Conservation (phyloP, 2,113 vertebrate genomes). For the Alethe castanea region DNA sequence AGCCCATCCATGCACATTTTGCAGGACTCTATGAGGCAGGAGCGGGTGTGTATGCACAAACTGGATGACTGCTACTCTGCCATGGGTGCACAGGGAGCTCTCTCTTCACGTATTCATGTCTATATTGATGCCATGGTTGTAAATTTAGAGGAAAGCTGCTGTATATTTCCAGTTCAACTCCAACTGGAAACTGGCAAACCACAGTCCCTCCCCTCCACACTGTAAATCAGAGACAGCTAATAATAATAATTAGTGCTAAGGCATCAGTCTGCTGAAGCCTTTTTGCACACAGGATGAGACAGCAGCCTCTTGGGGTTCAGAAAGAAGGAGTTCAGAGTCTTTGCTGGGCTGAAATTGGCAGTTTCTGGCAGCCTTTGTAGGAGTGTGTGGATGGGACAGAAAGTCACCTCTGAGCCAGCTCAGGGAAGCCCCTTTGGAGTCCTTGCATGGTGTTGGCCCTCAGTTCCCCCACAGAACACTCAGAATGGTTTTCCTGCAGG, state of each 20-base stretch:
- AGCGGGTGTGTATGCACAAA: rapidly evolving
- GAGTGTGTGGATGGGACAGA: not conserved
- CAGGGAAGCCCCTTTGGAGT: not conserved
- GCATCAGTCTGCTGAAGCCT: not conserved
- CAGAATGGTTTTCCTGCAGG: not conserved
- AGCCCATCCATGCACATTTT: not conserved
- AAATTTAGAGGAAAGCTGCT: not conserved
- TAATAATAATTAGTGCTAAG: not conserved
- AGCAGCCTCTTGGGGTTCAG: not conserved
- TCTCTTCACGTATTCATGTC: not conserved
- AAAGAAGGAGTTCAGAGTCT: not conserved
- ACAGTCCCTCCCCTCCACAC: not conserved
- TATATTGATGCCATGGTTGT: not conserved
- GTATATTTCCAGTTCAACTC: not conserved
- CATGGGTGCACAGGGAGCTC: not conserved
- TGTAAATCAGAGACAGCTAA: not conserved
- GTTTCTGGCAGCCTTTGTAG: not conserved
- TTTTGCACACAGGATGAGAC: not conserved
- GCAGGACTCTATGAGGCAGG: not conserved
- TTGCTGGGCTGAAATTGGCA: not conserved
- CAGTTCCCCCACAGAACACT: not conserved
- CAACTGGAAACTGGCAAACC: not conserved
- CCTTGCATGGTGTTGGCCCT: not conserved
- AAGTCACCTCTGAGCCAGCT: rapidly evolving
- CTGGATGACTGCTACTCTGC: not conserved